Evolutionary conservation across 1,140 invertebrate species (phyloP), one percentile per base, ranked within the genome.

Genomic region (Anastatus disparis): DNA sequence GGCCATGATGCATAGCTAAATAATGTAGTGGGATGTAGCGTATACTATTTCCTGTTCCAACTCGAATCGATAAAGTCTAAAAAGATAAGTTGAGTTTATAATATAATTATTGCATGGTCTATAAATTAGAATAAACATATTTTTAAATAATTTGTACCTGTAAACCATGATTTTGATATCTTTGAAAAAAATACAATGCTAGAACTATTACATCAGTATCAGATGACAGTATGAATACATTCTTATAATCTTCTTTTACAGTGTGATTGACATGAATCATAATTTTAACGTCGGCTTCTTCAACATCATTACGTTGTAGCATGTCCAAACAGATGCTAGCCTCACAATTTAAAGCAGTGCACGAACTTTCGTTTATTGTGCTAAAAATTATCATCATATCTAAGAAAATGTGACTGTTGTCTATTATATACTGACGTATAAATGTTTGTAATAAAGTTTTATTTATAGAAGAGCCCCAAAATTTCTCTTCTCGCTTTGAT

Each of bases 1-100:
- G 26, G 26, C 52, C 56, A 52, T 26, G 29, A 61, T 59, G 29
- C 10, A 27, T n/a, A n/a, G n/a, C n/a, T n/a, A n/a, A n/a, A n/a
- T n/a, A n/a, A n/a, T n/a, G n/a, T n/a, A 17, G 52, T 29, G 4
- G 1, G 8, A 4, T 53, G 12, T n/a, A n/a, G n/a, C n/a, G n/a
- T n/a, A n/a, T n/a, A n/a, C n/a, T n/a, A n/a, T n/a, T n/a, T n/a
- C n/a, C 52, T 13, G 22, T 53, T 27, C 52, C 52, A 13, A 13
- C 52, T 9, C 22, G 20, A 27, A 27, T 13, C 52, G 24, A 53
- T 26, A 53, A 4, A 13, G 52, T 53, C 52, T 53, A 24, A 53
- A 53, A 27, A 7, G 7, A 53, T 15, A 53, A 13, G 4, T 27
- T 53, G 3, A 4, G 8, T 4, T 27, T 27, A 7, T 15, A n/a